phyloP scores from a whole-genome alignment of 1,140 invertebrate species.

The Eupeodes corollae region DNA sequence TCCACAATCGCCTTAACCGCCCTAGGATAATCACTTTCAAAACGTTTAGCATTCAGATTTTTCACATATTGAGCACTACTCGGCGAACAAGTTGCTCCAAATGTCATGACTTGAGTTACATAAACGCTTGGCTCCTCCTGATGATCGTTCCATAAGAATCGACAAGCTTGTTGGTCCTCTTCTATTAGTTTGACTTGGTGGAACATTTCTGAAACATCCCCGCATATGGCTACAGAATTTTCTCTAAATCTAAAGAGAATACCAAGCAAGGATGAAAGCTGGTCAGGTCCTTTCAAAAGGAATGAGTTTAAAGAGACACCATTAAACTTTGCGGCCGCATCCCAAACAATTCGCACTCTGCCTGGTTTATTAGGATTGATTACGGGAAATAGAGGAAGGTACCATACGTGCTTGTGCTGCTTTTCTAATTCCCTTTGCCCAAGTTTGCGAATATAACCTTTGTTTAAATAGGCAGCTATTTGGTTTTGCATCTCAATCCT shows the following conservation, averaged over 20 bases:
- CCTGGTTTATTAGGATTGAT: constrained; percentile 14
- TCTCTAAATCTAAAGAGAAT: background rate
- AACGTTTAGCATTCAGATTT: constrained; percentile 20
- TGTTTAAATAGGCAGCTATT: background rate
- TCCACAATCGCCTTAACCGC: constrained; percentile 18
- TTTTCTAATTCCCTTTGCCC: background rate
- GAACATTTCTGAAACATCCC: constrained; percentile 34
- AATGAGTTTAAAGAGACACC: constrained; percentile 15
- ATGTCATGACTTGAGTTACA: no score
- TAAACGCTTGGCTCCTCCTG: no score
- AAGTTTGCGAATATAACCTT: constrained; percentile 1
- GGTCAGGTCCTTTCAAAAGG: constrained; percentile 4
- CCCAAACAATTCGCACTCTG: constrained; percentile 18
- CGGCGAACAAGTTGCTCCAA: no score
- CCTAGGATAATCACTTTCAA: constrained; percentile 6
- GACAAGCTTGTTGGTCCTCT: no score
- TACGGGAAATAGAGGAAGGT: constrained; percentile 21
- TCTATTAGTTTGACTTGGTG: no score
- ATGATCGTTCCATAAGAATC: no score
- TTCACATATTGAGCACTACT: constrained; percentile 23
- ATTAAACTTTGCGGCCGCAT: constrained; percentile 12
- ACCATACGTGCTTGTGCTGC: constrained; percentile 9
- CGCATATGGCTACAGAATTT: constrained; percentile 14
- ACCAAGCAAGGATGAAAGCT: constrained; percentile 6
- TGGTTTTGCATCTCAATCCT: background rate